phyloP scores from a whole-genome alignment of 2,888 invertebrate species.

The Platycheirus rosarum region DNA sequence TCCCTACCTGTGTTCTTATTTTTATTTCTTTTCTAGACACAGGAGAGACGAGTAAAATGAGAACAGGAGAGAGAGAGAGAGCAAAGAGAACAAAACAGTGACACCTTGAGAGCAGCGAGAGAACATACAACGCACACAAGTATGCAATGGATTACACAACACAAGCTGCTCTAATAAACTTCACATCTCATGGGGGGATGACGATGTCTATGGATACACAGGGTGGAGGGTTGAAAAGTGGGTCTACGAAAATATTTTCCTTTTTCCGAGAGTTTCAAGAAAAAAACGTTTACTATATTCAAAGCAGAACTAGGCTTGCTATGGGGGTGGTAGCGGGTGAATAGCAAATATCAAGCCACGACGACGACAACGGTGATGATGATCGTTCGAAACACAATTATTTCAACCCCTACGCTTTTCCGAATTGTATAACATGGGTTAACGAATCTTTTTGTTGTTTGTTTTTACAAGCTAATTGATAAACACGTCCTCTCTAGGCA shows the following conservation, averaged over 20 bases:
- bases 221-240: constrained; percentile 3
- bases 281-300: constrained; percentile 55
- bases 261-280: neutral
- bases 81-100: no score
- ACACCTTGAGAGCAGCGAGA: constrained; percentile 24
- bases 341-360: constrained; percentile 7
- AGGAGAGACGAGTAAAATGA: constrained; percentile 22
- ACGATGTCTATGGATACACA: constrained; percentile 30
- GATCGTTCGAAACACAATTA: constrained; percentile 46
- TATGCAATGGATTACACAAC: constrained; percentile 24
- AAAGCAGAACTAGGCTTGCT: constrained; percentile 18
- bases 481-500: constrained; percentile 45
- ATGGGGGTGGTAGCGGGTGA: constrained; percentile 9
- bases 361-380: constrained; percentile 26
- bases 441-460: constrained; percentile 26
- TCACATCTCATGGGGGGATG: constrained; percentile 48
- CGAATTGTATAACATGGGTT: constrained; percentile 58
- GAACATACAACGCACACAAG: constrained; percentile 46
- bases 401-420: constrained; percentile 37
- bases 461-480: constrained; percentile 19
- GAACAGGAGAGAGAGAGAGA: constrained; percentile 10
- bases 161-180: constrained; percentile 60
- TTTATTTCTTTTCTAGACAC: constrained; percentile 9
- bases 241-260: constrained; percentile 30
- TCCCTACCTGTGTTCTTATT: constrained; percentile 26